These are phyloP conservation scores for Characodon lateralis DNA, from an alignment of 2,797 vertebrate species.

Conservation along the genomic window DNA sequence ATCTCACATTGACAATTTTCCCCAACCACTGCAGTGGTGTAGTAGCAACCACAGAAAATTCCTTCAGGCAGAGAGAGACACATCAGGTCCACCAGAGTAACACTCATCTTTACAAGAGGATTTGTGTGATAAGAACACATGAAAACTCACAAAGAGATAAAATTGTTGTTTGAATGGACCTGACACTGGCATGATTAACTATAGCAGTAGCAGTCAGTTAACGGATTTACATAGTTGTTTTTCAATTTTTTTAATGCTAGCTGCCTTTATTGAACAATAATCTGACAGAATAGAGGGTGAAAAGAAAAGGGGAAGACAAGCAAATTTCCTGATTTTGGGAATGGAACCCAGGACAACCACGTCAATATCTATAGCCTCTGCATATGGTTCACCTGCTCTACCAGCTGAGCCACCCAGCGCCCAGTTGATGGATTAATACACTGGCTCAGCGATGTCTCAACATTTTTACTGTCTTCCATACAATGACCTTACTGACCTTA, in stretches of 20 bases:
- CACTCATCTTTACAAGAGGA: slow-evolving; percentile 32
- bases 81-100: slow-evolving; percentile 21
- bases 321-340: too few relatives aligned
- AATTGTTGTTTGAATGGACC: slow-evolving; percentile 57
- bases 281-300: too few relatives aligned
- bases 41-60: slow-evolving; percentile 25
- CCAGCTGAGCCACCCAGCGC: too few relatives aligned
- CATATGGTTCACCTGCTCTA: too few relatives aligned
- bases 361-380: too few relatives aligned
- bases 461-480: slow-evolving; percentile 19
- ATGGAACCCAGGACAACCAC: too few relatives aligned
- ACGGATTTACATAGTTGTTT: slow-evolving; percentile 37
- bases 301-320: too few relatives aligned
- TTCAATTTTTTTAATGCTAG: too few relatives aligned
- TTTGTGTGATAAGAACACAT: slow-evolving; percentile 28
- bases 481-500: too few relatives aligned
- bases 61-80: slow-evolving; percentile 35
- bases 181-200: slow-evolving; percentile 60
- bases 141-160: slow-evolving; percentile 45
- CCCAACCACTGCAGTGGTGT: slow-evolving; percentile 25
- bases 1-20: slow-evolving; percentile 37
- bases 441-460: slow-evolving; percentile 16
- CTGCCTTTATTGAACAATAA: too few relatives aligned
- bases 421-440: slow-evolving; percentile 46
- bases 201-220: slow-evolving; percentile 32